Conservation (phyloP, 2,797 vertebrate species). For the Diplodus sargus region DNA sequence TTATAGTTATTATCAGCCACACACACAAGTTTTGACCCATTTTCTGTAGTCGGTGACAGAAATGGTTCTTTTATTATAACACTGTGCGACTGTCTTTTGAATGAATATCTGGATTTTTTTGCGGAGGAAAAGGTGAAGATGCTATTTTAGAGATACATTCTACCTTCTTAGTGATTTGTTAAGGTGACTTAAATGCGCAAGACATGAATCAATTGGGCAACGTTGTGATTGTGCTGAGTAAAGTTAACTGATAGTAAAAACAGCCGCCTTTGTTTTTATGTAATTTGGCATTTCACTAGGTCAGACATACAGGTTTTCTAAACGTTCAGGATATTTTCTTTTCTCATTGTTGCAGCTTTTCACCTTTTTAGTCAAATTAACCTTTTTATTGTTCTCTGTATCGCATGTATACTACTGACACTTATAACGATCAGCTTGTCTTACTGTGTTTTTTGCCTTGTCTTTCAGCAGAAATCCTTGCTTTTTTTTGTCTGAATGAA, state of each 20-base stretch:
- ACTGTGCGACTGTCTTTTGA: not conserved
- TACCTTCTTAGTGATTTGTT: not conserved
- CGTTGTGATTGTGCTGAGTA: not conserved
- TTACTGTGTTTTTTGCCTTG: not conserved
- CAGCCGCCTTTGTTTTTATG: not conserved
- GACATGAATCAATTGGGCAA: not conserved
- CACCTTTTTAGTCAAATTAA: not conserved
- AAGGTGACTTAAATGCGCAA: not conserved
- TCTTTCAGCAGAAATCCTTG: not conserved
- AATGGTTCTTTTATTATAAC: constrained; percentile 7
- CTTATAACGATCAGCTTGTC: not conserved
- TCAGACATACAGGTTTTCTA: not conserved
- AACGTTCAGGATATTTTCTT: too few species aligned
- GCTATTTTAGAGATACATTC: not conserved
- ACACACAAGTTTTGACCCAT: too few species aligned
- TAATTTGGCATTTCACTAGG: not conserved
- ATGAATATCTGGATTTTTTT: not conserved
- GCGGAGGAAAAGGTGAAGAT: not conserved
- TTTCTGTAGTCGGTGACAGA: not conserved
- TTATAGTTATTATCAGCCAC: not conserved
- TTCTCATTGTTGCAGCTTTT: not conserved
- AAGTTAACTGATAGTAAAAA: not conserved
- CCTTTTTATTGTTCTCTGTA: not conserved
- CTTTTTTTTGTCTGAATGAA: not conserved
- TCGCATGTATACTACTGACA: not conserved